Conservation (phyloP, 2,888 invertebrate genomes). For the Meliscaeva auricollis region DNA sequence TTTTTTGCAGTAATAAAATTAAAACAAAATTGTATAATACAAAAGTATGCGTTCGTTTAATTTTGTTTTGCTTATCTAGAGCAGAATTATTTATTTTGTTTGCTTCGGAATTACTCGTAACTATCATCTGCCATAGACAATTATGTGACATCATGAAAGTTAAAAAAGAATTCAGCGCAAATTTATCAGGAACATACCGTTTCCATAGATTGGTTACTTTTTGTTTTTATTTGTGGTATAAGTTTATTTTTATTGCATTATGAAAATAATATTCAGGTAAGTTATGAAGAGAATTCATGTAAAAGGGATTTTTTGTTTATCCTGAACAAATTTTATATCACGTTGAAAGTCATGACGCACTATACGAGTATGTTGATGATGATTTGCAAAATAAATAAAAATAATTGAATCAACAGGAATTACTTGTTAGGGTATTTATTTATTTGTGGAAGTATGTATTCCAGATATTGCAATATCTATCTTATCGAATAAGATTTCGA, state of each 20-base stretch:
- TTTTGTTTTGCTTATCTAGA: background rate
- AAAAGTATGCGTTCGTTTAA: background rate
- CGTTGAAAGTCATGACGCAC: background rate
- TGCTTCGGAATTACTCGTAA: background rate
- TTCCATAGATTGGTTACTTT: no score
- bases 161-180: background rate
- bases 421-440: no score
- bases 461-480: no score
- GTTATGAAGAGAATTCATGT: background rate
- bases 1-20: background rate
- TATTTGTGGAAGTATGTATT: no score
- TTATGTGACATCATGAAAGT: no score
- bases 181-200: background rate
- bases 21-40: background rate
- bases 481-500: no score
- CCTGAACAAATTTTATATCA: background rate
- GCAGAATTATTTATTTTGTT: background rate
- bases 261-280: background rate
- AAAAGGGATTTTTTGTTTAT: background rate
- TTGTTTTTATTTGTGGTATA: background rate
- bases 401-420: no score
- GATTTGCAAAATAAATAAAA: no score
- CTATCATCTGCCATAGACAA: constrained; percentile 2
- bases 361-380: no score
- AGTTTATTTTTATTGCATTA: background rate